A percentile compares a stretch with the other conserved stretches of the same genome.
Conservation (phyloP, 2,113 vertebrate species). For the Strigops habroptila region DNA sequence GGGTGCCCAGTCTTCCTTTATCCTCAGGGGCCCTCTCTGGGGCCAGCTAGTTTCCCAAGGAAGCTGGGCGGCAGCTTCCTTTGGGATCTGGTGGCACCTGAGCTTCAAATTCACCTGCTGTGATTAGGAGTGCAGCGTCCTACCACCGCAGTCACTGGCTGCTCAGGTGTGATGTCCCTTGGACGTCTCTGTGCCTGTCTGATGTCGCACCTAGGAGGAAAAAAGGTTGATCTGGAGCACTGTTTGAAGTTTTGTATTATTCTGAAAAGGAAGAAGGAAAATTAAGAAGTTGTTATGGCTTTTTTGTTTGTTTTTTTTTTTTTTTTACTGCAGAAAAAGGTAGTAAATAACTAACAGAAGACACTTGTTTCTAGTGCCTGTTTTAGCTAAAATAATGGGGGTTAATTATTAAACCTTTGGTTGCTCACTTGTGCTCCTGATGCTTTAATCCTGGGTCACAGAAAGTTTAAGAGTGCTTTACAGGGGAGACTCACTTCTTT, state of each 20-base stretch:
- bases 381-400: slow-evolving; percentile 56
- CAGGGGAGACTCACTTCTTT: slow-evolving; percentile 12
- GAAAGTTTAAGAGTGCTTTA: slow-evolving; percentile 70
- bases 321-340: not conserved
- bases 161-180: not conserved
- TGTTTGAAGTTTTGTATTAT: not conserved
- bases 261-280: slow-evolving; percentile 4
- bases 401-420: slow-evolving; percentile 78
- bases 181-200: not conserved
- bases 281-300: not conserved
- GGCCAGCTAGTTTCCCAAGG: not conserved
- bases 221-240: not conserved
- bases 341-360: slow-evolving; percentile 57
- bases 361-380: slow-evolving; percentile 24
- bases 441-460: slow-evolving; percentile 68
- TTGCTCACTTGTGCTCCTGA: slow-evolving; percentile 49
- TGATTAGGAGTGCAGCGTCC: not conserved
- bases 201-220: not conserved
- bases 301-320: not conserved
- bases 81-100: not conserved
- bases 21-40: not conserved
- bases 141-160: rapidly evolving
- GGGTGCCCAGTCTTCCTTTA: not conserved
- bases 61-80: not conserved
- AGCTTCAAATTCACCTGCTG: not conserved